These are phyloP conservation scores for Caenorhabditis remanei DNA, from an alignment of 1,140 invertebrate genomes.

Conservation along the genomic window DNA sequence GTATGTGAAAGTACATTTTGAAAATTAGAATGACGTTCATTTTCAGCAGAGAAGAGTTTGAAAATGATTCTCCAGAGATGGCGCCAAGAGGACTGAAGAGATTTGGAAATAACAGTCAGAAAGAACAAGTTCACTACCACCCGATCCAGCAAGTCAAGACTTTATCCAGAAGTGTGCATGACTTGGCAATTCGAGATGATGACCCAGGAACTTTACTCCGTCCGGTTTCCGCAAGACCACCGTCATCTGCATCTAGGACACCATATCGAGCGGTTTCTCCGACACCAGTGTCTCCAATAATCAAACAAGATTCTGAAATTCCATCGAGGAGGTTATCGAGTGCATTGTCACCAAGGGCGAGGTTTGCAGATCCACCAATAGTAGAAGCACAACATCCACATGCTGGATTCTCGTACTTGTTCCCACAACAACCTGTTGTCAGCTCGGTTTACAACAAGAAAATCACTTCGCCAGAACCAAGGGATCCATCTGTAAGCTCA, in stretches of 20 bases:
- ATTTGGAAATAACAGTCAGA: slow-evolving; percentile 38
- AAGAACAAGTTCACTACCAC: slow-evolving; percentile 60
- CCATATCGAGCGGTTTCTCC: slow-evolving; percentile 35
- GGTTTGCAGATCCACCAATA: slow-evolving; percentile 62
- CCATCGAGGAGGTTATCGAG: slow-evolving; percentile 52
- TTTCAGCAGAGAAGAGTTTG: slow-evolving; percentile 35
- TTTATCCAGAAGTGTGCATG: slow-evolving; percentile 59
- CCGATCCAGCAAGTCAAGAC: slow-evolving; percentile 59
- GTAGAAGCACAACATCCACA: slow-evolving; percentile 62
- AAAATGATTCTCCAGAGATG: slow-evolving; percentile 54
- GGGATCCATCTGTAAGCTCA: background rate
- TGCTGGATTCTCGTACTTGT: slow-evolving; percentile 66
- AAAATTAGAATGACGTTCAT: background rate
- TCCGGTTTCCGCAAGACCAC: slow-evolving; percentile 38
- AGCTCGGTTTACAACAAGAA: slow-evolving; percentile 60
- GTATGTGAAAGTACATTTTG: background rate
- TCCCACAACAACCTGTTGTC: slow-evolving; percentile 65
- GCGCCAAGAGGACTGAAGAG: slow-evolving; percentile 54
- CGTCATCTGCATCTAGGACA: slow-evolving; percentile 31
- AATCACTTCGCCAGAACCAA: slow-evolving; percentile 59
- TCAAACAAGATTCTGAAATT: slow-evolving; percentile 41
- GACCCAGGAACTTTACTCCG: slow-evolving; percentile 47
- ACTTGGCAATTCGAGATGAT: slow-evolving; percentile 46
- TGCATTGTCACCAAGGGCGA: slow-evolving; percentile 57
- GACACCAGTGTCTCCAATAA: slow-evolving; percentile 39